Evolutionary conservation across 1,140 invertebrate genomes (phyloP), one percentile per base, ranked within the genome.

Genomic region (Cyrtorhinus lividipennis): DNA sequence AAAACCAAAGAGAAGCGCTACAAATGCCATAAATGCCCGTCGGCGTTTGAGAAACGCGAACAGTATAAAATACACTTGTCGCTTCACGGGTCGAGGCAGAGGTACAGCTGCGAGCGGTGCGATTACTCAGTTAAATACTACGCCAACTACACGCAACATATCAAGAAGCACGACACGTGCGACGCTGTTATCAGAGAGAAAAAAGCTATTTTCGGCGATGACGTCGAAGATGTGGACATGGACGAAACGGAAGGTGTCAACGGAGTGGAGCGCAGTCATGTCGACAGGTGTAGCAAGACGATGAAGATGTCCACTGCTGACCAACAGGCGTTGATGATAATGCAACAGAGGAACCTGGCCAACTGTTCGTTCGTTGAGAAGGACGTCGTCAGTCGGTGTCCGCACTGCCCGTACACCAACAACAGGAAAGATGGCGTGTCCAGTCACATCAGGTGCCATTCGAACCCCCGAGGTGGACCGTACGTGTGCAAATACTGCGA

Each of bases 41-140:
- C 88, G 20, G 86, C 87, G 0, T 92, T 92, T 73, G 87, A 90
- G 68, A 92, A 92, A 73, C 76, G 84, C 30, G 84, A 88, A 67
- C 88, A 92, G 71, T 92, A 89, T 71, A 84, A 87, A 69, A 81
- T 88, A 15, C 91, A 93, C 73, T 73, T 90, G 65, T 83, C 83
- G 3, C 73, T 93, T 1, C 91, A 94, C 71, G 89, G 89, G 5
- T 86, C 88, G 0, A 84, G 86, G 66, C 87, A 90, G 72, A 80
- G 84, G 64, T 92, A 89, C 72, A 84, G 82, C 64, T 94, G 91
- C 74, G 82, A 87, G 64, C 79, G 82, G 2, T 94, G 91, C 72
- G 90, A 93, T 73, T 94, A 93, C 73, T 88, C 88, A 1, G 90
- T 92, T 0, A 88, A 87, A 67, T 88, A 88, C 72, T 88, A 86